phyloP scores from a whole-genome alignment of 2,888 invertebrate genomes.

The Hofmannophila pseudospretella region DNA sequence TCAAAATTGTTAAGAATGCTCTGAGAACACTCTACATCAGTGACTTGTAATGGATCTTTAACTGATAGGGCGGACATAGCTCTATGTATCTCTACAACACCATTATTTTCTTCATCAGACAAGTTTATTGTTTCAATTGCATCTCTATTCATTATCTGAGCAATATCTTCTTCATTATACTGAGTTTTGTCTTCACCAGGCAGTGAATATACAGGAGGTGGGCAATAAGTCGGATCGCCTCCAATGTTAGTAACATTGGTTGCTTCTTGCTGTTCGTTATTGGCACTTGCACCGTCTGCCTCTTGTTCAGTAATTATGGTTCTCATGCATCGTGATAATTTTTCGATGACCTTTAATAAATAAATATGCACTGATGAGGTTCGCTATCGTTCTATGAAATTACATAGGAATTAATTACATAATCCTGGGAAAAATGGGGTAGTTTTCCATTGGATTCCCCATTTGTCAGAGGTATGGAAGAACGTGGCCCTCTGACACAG shows the following conservation, averaged over 20 bases:
- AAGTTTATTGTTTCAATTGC: slow-evolving; percentile 19
- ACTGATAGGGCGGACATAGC: slow-evolving; percentile 25
- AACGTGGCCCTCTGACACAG: too few relatives aligned
- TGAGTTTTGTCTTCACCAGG: slow-evolving; percentile 30
- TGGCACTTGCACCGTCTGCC: background rate
- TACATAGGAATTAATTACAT: too few relatives aligned
- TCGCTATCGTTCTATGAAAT: too few relatives aligned
- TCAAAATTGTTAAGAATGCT: slow-evolving; percentile 23
- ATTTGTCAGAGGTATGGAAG: too few relatives aligned
- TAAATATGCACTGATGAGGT: too few relatives aligned
- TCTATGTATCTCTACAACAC: slow-evolving; percentile 17
- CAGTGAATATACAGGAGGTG: slow-evolving; percentile 34
- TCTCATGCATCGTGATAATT: slow-evolving; percentile 39
- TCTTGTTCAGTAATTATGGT: slow-evolving; percentile 33
- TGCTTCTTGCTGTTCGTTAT: background rate
- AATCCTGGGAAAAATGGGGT: too few relatives aligned
- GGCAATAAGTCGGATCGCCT: background rate
- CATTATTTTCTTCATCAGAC: slow-evolving; percentile 9
- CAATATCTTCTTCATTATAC: slow-evolving; percentile 1
- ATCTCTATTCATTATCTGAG: slow-evolving; percentile 1
- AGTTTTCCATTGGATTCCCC: too few relatives aligned
- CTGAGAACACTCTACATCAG: slow-evolving; percentile 26
- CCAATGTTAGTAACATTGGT: background rate
- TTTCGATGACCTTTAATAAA: slow-evolving; percentile 49
- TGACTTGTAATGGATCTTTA: background rate